Conservation (phyloP, 2,113 vertebrate genomes). For the Trochalopteron elliotii region DNA sequence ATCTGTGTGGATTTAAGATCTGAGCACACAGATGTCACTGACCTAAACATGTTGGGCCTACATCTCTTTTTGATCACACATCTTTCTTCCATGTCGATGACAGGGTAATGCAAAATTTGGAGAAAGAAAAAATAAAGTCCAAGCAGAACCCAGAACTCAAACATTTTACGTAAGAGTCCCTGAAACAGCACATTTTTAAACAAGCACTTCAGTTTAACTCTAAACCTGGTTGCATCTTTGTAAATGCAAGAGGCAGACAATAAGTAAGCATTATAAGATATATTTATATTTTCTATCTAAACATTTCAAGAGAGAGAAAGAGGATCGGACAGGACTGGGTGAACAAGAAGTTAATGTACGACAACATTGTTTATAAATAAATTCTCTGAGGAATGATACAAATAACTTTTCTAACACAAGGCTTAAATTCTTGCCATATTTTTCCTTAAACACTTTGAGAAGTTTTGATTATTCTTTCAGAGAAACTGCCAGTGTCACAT, state of each 20-base stretch:
- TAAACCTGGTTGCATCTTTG: background rate
- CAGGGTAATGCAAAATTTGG: background rate
- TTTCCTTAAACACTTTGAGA: constrained; percentile 37
- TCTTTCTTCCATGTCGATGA: background rate
- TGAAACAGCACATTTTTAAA: background rate
- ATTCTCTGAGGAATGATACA: constrained; percentile 15
- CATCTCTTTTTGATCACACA: background rate
- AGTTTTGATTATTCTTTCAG: constrained; percentile 13
- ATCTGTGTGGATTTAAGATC: background rate
- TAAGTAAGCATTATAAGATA: background rate
- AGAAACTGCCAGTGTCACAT: background rate
- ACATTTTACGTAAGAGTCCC: background rate
- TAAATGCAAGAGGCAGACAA: background rate
- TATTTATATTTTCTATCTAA: constrained; percentile 17
- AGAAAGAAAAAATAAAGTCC: background rate
- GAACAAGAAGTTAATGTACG: background rate
- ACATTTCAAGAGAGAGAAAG: background rate
- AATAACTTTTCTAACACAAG: constrained; percentile 19
- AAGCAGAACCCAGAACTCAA: background rate
- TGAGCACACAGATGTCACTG: background rate
- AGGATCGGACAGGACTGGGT: background rate
- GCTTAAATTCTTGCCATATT: constrained; percentile 40
- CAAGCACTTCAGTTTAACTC: background rate
- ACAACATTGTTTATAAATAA: constrained; percentile 48
- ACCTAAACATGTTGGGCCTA: background rate